phyloP scores from a whole-genome alignment of 2,113 vertebrate species.

The Bubalus kerabau region DNA sequence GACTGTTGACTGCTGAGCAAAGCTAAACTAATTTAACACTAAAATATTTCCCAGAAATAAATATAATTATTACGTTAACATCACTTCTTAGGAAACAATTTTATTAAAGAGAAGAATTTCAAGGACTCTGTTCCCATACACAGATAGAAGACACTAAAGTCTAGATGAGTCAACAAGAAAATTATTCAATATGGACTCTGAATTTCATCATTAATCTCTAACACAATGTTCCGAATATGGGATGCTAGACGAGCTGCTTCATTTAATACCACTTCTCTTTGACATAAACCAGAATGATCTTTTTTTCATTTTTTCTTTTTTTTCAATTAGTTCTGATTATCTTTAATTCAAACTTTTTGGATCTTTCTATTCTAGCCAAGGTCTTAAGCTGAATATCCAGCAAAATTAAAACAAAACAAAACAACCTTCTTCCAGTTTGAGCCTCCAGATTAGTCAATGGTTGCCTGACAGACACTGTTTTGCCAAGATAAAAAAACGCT shows the following conservation, averaged over 20 bases:
- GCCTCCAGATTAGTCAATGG: background rate
- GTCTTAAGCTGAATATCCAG: background rate
- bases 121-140: background rate
- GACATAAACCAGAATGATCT: background rate
- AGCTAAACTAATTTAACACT: slow-evolving; percentile 61
- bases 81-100: background rate
- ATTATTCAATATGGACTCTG: background rate
- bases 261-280: slow-evolving; percentile 17
- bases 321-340: slow-evolving; percentile 30
- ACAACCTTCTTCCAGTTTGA: background rate
- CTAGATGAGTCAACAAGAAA: slow-evolving; percentile 6
- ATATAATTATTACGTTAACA: slow-evolving; percentile 39
- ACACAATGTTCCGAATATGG: background rate
- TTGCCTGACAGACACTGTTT: slow-evolving; percentile 15
- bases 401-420: background rate
- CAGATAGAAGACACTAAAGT: background rate
- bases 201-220: slow-evolving; percentile 13
- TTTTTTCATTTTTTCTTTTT: background rate
- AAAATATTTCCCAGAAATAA: slow-evolving; percentile 60
- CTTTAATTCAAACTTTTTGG: slow-evolving; percentile 24
- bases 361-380: background rate
- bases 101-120: background rate
- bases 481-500: slow-evolving; percentile 28
- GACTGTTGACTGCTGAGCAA: background rate
- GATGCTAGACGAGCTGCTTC: background rate